Evolutionary conservation across 1,140 invertebrate species (phyloP), one percentile per base, ranked within the genome.

Genomic region (Gonioctena quinquepunctata): DNA sequence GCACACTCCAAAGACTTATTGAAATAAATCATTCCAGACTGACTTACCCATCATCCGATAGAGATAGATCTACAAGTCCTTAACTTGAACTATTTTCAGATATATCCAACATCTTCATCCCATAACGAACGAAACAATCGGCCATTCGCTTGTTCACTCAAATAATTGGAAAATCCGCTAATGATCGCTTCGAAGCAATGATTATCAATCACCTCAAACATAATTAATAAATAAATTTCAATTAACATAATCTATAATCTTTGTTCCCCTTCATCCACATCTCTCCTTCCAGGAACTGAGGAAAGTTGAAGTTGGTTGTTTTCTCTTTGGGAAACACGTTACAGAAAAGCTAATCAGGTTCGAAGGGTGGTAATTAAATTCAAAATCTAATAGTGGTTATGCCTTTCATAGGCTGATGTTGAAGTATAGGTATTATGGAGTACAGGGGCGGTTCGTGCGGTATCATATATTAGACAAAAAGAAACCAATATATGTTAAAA

Each of bases 291-390:
- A 42, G 61, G 19, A 25, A 59, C 21, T 6, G 16, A 26, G 25
- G n/a, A 25, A 48, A 33, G 11, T 16, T 28, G 22, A 63, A 21
- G 48, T 63, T 18, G 28, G 28, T 63, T 63, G 61, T 50, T 63
- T 42, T 42, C 33, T 42, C 42, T 19, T 42, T 8, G 27, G 61
- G 42, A 63, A 63, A 63, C 61, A 49, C 61, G 61, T 63, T 69
- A 69, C 48, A 54, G 61, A 64, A 54, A 54, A 69, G 52, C 60
- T 69, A 69, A 69, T 65, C 52, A 63, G 42, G 68, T 65, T 64
- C 61, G 68, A 69, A 69, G 68, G 68, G 68, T 64, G 49, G 62
- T 64, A 69, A 69, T 69, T 63, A 64, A 69, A 63, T 69, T 54
- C 56, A 54, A 63, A 65, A 69, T 69, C 60, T 69, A 69, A 69